Evolutionary conservation across 2,888 invertebrate species (phyloP), one percentile per base, ranked within the genome.

Genomic region (Apodemia mormo): DNA sequence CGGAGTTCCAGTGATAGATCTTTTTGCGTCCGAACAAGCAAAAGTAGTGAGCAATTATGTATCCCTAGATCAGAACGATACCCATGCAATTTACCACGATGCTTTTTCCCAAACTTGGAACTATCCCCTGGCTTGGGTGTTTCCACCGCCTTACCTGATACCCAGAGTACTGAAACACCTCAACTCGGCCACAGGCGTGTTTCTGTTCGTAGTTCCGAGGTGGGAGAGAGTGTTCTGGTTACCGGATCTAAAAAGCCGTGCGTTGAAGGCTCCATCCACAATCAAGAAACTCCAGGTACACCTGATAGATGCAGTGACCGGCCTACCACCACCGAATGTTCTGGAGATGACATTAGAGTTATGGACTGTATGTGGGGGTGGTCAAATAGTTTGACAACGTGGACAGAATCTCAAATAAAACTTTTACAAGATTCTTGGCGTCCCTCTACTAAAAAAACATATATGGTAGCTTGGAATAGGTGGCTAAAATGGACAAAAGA

Each of bases 221-320:
- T 76, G 75, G 76, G 70, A 75, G n/a, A 68, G 54, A 10, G 74
- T 72, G 10, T 76, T 73, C 58, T 74, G 74, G 75, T 58, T 71
- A n/a, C 45, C 73, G n/a, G 76, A 75, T 43, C 67, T 76, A 33
- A 72, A 71, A 68, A 12, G 1, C 9, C 56, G 74, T n/a, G 73
- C 75, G 3, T 49, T 14, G 49, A 49, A 14, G 49, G 68, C 72
- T 2, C 75, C 75, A 2, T 72, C 70, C 14, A 45, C 52, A 29
- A 71, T 71, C 49, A 22, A 22, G 22, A 22, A 22, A 22, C 22
- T 22, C 22, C 22, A 22, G 22, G 22, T 22, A 22, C 22, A 22
- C 22, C 22, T 22, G 22, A 22, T 22, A 22, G 22, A 22, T 22
- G 22, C 22, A 22, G 22, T 22, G 22, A 22, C 22, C 22, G 22